Conservation (phyloP, 1,140 invertebrate genomes). For the Drosophila sp. region DNA sequence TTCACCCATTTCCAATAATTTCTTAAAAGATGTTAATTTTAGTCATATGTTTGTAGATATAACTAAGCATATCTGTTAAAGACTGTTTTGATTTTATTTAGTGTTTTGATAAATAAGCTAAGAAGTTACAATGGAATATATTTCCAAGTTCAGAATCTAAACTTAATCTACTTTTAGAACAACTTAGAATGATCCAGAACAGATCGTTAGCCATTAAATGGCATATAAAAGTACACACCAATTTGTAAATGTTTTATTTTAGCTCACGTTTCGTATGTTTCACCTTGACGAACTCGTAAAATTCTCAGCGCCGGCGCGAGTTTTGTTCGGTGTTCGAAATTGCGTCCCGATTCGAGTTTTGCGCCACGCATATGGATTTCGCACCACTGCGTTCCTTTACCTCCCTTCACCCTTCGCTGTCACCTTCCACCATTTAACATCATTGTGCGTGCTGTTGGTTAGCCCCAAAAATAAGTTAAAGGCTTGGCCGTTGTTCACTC, state of each 20-base stretch:
- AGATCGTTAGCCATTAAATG: background rate
- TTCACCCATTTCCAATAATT: too few relatives aligned
- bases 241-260: background rate
- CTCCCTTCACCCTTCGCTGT: background rate
- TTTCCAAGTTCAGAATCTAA: too few relatives aligned
- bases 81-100: too few relatives aligned
- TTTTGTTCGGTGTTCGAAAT: slow-evolving; percentile 30
- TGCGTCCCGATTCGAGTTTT: slow-evolving; percentile 8
- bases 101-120: too few relatives aligned
- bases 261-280: slow-evolving; percentile 40
- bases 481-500: slow-evolving; percentile 64
- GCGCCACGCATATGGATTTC: slow-evolving; percentile 52
- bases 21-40: too few relatives aligned
- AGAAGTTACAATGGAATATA: too few relatives aligned
- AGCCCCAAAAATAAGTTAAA: slow-evolving; percentile 53
- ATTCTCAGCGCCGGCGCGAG: slow-evolving; percentile 49
- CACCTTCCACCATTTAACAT: background rate
- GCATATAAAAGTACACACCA: background rate
- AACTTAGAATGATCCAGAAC: too few relatives aligned
- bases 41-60: too few relatives aligned
- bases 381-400: slow-evolving; percentile 3
- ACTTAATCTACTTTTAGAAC: too few relatives aligned
- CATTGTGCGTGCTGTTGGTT: slow-evolving; percentile 6
- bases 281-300: slow-evolving; percentile 62
- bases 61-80: too few relatives aligned